Evolutionary conservation across 1,140 invertebrate genomes (phyloP), one percentile per base, ranked within the genome.

Genomic region (Formica selysi): DNA sequence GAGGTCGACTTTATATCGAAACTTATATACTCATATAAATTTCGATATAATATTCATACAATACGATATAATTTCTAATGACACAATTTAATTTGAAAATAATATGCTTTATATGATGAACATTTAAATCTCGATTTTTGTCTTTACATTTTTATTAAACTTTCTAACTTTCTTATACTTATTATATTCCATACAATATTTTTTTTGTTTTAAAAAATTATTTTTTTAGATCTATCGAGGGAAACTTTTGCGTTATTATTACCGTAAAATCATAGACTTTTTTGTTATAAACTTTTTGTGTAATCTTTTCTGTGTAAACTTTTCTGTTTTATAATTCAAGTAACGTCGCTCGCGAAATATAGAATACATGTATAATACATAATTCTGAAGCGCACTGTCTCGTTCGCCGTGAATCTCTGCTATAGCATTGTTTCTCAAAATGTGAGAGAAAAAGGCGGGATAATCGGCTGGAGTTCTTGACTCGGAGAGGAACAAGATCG

Each of bases 391-490:
- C 16, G 32, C 1, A 54, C 1, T 7, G 59, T 16, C 61, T 16
- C 57, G 57, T 22, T 36, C 48, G 41, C 61, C 57, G 16, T 59
- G 76, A 80, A 68, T 68, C 32, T 51, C 32, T 19, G 16, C n/a
- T 22, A 26, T 22, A 4, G 65, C 19, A 54, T 87, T 76, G 81
- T 86, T 64, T 62, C 51, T 29, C 2, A 51, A 68, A 51, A 29
- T 22, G 11, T 4, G 19, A n/a, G n/a, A 57, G 38, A 76, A n/a
- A 64, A 62, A 65, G n/a, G 36, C 26, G 3, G 36, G 41, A 61
- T 71, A 85, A 87, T 84, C 62, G 44, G 29, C 57, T 26, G 86
- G 48, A 64, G 79, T 57, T 62, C 79, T 79, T 64, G 80, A 71
- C 38, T 26, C 61, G 57, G 3, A n/a, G 68, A 13, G 61, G 38